phyloP scores from a whole-genome alignment of 1,140 invertebrate genomes.

The Nasonia longicornis region DNA sequence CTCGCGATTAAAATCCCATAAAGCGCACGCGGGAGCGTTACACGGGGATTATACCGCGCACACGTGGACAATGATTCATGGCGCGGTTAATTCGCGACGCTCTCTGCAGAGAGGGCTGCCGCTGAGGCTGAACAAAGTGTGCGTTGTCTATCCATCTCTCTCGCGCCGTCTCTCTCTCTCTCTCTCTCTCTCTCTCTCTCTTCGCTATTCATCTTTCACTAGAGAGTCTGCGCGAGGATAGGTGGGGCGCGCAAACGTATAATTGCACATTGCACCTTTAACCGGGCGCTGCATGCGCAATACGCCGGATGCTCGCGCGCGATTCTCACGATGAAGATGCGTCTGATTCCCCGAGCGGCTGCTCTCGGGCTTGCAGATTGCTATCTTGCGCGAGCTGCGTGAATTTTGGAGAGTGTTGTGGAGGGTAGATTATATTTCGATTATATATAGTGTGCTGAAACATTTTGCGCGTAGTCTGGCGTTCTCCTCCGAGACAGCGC shows the following conservation, averaged over 20 bases:
- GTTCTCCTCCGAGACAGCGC: neutral
- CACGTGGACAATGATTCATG: slow-evolving; percentile 55
- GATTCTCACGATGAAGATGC: slow-evolving; percentile 51
- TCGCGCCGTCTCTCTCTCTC: neutral
- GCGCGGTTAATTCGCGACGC: slow-evolving; percentile 54
- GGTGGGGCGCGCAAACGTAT: neutral
- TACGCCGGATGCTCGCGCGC: slow-evolving; percentile 35
- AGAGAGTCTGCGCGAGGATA: neutral
- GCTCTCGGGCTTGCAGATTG: neutral
- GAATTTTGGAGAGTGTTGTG: neutral
- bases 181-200: neutral
- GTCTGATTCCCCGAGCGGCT: neutral
- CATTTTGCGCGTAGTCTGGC: too few relatives aligned
- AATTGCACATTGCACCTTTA: slow-evolving; percentile 38
- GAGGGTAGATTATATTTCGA: too few relatives aligned
- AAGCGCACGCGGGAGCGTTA: slow-evolving; percentile 52
- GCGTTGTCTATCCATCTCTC: slow-evolving; percentile 9
- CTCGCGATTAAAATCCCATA: slow-evolving; percentile 59
- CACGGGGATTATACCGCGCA: neutral
- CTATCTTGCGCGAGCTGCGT: neutral
- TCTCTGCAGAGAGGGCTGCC: neutral
- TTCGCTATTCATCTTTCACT: slow-evolving; percentile 29
- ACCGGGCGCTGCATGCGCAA: slow-evolving; percentile 24
- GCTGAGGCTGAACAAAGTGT: slow-evolving; percentile 13
- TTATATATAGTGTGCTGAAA: too few relatives aligned